phyloP scores from a whole-genome alignment of 53 echinoderm and acorn worm genomes.

The Stichopus horrens region DNA sequence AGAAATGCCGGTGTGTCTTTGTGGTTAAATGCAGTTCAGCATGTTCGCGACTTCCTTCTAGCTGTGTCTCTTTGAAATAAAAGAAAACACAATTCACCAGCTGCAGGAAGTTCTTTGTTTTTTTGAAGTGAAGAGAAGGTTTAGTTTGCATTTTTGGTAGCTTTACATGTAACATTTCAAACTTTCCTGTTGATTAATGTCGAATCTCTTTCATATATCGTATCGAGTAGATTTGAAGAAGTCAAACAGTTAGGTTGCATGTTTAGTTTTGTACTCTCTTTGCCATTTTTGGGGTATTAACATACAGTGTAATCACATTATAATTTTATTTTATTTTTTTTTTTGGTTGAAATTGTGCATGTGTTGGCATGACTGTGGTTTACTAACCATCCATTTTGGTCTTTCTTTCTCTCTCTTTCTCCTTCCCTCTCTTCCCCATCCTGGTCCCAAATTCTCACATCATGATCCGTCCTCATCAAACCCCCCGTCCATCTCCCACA shows the following conservation, averaged over 20 bases:
- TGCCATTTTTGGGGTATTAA: conserved; percentile 1
- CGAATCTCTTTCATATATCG: background rate
- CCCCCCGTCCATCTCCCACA: conserved; percentile 32
- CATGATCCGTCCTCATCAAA: background rate
- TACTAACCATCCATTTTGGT: conserved; percentile 48
- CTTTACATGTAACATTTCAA: background rate
- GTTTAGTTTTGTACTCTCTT: background rate
- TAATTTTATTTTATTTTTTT: background rate
- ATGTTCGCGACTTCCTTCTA: too few species aligned
- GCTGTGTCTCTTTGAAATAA: too few species aligned
- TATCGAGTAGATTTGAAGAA: background rate
- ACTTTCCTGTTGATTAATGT: background rate
- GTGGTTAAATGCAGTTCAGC: too few species aligned
- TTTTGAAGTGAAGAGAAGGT: background rate
- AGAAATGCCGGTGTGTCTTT: too few species aligned
- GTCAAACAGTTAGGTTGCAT: background rate
- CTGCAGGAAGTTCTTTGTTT: background rate
- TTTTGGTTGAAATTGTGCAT: conserved; percentile 48
- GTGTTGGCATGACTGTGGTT: conserved; percentile 39
- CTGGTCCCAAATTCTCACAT: conserved; percentile 34
- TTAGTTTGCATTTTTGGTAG: background rate
- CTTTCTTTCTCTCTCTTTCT: conserved; percentile 34
- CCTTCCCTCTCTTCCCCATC: conserved; percentile 41
- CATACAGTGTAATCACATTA: background rate
- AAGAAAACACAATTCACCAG: background rate